phyloP scores from a whole-genome alignment of 2,113 vertebrate species.

The Alethe castanea region DNA sequence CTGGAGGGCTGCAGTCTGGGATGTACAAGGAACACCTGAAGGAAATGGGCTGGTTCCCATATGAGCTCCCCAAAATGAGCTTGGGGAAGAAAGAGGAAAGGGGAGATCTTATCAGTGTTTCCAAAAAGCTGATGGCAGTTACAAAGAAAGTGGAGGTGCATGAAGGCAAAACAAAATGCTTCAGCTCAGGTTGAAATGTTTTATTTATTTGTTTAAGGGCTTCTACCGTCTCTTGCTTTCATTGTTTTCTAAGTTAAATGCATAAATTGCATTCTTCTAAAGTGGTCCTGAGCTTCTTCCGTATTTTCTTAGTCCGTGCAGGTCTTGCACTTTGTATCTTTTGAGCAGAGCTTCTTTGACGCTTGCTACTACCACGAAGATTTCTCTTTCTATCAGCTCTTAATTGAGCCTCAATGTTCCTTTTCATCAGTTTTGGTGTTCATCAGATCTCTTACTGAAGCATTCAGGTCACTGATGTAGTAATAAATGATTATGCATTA shows the following conservation, averaged over 20 bases:
- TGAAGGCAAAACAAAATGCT: neutral
- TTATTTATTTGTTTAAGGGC: neutral
- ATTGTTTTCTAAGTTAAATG: neutral
- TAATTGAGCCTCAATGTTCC: neutral
- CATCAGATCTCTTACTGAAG: neutral
- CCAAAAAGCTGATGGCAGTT: neutral
- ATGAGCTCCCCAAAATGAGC: no score
- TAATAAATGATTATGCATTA: neutral
- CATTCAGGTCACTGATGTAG: neutral
- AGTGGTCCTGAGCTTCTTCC: neutral
- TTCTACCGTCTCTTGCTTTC: neutral
- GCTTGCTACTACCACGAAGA: neutral
- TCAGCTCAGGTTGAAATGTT: neutral
- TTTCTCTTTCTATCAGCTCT: neutral
- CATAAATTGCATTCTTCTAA: neutral
- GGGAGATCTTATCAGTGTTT: neutral
- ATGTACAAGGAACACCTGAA: neutral
- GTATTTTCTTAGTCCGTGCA: neutral
- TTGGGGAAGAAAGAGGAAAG: neutral
- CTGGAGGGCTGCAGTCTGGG: accelerated
- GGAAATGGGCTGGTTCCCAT: neutral
- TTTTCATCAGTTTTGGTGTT: neutral
- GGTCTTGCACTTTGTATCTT: neutral
- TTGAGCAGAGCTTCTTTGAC: neutral
- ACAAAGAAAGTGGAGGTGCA: neutral